Conservation (phyloP, 2,888 invertebrate genomes). For the Aporophyla lueneburgensis region DNA sequence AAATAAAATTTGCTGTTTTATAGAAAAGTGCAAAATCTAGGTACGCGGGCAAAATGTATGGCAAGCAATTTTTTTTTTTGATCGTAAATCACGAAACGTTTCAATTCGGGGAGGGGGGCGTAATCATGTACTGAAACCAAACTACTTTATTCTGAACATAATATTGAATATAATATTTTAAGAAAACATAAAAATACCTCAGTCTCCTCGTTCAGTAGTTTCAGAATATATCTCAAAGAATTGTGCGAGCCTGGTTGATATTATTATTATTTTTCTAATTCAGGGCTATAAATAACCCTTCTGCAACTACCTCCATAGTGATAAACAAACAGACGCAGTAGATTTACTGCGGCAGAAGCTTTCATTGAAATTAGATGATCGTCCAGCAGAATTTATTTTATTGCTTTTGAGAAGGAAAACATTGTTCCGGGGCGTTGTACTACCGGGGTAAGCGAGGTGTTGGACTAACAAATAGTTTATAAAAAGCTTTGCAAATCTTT, state of each 20-base stretch:
- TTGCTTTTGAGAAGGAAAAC: slow-evolving; percentile 55
- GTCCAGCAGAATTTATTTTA: slow-evolving; percentile 58
- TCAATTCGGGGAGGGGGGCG: too few species aligned
- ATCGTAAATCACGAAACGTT: too few species aligned
- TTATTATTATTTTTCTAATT: neutral
- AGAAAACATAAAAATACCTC: too few species aligned
- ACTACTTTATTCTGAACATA: too few species aligned
- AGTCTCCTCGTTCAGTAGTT: neutral
- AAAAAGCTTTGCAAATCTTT: neutral
- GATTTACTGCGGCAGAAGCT: slow-evolving; percentile 58
- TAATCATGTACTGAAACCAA: too few species aligned
- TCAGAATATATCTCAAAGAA: neutral
- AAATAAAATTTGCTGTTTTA: too few species aligned
- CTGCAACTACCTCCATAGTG: neutral
- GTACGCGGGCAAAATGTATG: too few species aligned
- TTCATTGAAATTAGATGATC: slow-evolving; percentile 66
- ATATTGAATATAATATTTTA: too few species aligned
- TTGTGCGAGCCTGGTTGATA: neutral
- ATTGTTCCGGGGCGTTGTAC: slow-evolving; percentile 29
- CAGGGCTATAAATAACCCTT: slow-evolving; percentile 12
- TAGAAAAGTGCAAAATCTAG: too few species aligned
- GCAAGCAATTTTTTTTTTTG: too few species aligned
- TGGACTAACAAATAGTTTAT: neutral
- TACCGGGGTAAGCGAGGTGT: slow-evolving; percentile 13
- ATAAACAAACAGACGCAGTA: slow-evolving; percentile 41